These are phyloP conservation scores for Trichoplusia ni DNA, from an alignment of 1,140 invertebrate genomes.

Conservation along the genomic window DNA sequence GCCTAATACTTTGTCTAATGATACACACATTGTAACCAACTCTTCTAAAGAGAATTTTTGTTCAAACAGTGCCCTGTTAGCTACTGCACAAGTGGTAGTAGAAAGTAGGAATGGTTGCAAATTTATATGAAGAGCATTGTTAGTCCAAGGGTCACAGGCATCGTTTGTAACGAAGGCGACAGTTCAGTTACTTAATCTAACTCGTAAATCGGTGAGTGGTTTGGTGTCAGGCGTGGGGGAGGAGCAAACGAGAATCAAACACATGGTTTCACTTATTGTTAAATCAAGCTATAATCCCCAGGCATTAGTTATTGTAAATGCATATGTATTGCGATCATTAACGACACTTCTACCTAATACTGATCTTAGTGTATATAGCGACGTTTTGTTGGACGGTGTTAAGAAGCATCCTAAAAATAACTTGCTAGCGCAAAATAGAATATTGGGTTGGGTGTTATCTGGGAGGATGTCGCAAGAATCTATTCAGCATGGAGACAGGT, in stretches of 20 bases:
- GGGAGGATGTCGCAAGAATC: too few species aligned
- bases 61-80: conserved; percentile 23
- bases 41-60: neutral
- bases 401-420: too few species aligned
- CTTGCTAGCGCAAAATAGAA: too few species aligned
- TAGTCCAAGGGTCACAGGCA: conserved; percentile 46
- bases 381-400: too few species aligned
- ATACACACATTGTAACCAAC: neutral
- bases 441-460: too few species aligned
- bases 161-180: conserved; percentile 43
- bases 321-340: neutral
- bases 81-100: conserved; percentile 38
- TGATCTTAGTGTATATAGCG: too few species aligned
- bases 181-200: conserved; percentile 36
- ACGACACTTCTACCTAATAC: too few species aligned
- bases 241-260: conserved; percentile 24
- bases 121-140: conserved; percentile 27
- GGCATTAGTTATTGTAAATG: neutral
- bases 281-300: conserved; percentile 25
- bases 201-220: conserved; percentile 21
- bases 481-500: too few species aligned
- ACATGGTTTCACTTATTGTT: conserved; percentile 30
- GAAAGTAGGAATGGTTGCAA: conserved; percentile 3
- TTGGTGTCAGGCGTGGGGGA: conserved; percentile 36
- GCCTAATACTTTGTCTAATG: neutral